Percentiles rank a stretch among this genome's conserved stretches.
phyloP scores from a whole-genome alignment of 2,888 invertebrate genomes.

The Xylophagus ater region DNA sequence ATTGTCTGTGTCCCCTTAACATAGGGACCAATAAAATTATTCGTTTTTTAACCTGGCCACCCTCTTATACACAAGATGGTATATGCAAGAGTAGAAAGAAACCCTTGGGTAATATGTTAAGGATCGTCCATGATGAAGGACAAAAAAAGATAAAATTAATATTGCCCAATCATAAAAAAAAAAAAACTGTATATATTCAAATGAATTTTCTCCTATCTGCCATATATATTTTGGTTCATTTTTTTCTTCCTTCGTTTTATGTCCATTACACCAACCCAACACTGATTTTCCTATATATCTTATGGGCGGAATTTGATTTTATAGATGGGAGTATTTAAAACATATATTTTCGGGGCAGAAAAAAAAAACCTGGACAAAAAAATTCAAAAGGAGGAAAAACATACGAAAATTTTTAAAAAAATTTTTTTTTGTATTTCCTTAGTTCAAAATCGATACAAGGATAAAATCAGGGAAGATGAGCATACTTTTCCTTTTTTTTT shows the following conservation, averaged over 20 bases:
- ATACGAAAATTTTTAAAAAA: too few relatives aligned
- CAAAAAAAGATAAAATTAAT: slow-evolving; percentile 16
- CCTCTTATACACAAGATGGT: too few relatives aligned
- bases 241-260: not conserved
- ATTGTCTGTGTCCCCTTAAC: slow-evolving; percentile 10
- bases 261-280: not conserved
- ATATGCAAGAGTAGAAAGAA: too few relatives aligned
- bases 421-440: too few relatives aligned
- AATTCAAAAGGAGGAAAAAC: too few relatives aligned
- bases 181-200: slow-evolving; percentile 17
- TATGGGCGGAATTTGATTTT: not conserved
- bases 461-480: slow-evolving; percentile 2
- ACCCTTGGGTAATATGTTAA: slow-evolving; percentile 11
- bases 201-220: slow-evolving; percentile 15
- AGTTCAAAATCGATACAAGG: slow-evolving; percentile 13
- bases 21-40: too few relatives aligned
- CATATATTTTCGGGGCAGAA: too few relatives aligned
- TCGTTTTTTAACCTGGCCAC: not conserved
- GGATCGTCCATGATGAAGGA: slow-evolving; percentile 9
- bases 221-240: not conserved
- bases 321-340: slow-evolving; percentile 15
- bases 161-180: slow-evolving; percentile 18
- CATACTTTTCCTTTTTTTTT: slow-evolving; percentile 9
- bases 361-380: too few relatives aligned
- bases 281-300: slow-evolving; percentile 5